A percentile compares a stretch with the other conserved stretches of the same genome.
These are phyloP conservation scores for Ammospiza maritima DNA, from an alignment of 2,797 vertebrate genomes.

Conservation along the genomic window DNA sequence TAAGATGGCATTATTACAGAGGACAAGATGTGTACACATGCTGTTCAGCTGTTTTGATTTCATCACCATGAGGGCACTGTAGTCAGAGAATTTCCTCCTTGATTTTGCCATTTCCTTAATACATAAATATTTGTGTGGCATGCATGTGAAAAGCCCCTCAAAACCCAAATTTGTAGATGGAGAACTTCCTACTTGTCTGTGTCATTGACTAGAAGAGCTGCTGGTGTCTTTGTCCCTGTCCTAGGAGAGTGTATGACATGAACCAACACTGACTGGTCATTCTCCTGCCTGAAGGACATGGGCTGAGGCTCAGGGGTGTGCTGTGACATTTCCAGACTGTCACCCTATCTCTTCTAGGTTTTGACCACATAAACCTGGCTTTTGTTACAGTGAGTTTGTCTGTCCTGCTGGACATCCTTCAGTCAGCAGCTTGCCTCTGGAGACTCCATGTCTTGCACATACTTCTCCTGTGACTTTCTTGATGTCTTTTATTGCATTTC, in stretches of 20 bases:
- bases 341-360: not conserved
- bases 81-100: not conserved
- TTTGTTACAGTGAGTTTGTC: not conserved
- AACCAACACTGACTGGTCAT: not conserved
- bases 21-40: accelerated
- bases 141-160: not conserved
- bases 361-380: not conserved
- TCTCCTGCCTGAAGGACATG: not conserved
- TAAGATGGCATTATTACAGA: not conserved
- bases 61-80: not conserved
- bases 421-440: not conserved
- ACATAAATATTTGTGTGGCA: not conserved
- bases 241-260: not conserved
- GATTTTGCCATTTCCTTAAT: not conserved
- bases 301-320: not conserved
- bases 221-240: not conserved
- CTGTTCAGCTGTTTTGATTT: not conserved
- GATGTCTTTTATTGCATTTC: not conserved
- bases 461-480: not conserved
- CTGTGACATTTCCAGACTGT: not conserved
- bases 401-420: not conserved
- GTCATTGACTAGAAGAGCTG: not conserved
- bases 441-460: not conserved
- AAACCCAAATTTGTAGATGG: not conserved
- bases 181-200: not conserved